These are phyloP conservation scores for Rhea pennata DNA, from an alignment of 2,113 vertebrate genomes.

Conservation along the genomic window DNA sequence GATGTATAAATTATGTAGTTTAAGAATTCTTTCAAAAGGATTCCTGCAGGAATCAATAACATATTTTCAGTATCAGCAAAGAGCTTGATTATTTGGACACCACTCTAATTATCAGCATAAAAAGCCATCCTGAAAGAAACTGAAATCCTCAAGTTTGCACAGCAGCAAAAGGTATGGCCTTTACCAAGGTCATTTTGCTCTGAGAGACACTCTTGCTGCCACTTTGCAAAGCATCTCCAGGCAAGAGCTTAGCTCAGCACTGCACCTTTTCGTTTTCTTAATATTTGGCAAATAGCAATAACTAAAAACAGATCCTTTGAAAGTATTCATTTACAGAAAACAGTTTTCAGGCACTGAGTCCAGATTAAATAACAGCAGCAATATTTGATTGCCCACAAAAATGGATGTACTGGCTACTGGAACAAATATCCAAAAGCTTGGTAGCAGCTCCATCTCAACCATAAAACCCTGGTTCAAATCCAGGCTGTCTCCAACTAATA, in stretches of 20 bases:
- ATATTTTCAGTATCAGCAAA: neutral
- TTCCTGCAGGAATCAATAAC: neutral
- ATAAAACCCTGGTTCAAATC: neutral
- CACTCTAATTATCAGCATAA: neutral
- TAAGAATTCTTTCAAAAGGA: neutral
- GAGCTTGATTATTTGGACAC: neutral
- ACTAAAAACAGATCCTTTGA: neutral
- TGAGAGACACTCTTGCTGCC: neutral
- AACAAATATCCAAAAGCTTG: neutral
- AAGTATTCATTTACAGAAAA: neutral
- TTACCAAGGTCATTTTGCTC: neutral
- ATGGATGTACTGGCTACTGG: neutral
- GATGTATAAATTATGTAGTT: neutral
- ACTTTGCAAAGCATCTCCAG: neutral
- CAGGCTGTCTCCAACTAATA: neutral
- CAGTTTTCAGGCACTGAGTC: neutral
- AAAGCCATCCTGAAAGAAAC: neutral
- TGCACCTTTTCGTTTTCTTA: neutral
- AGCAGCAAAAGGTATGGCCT: neutral
- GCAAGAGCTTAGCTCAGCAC: slow-evolving; percentile 4
- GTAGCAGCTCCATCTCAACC: neutral
- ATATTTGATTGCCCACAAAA: neutral
- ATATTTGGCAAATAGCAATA: neutral
- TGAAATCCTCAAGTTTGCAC: neutral
- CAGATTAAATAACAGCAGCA: neutral